phyloP scores from a whole-genome alignment of 2,888 invertebrate species.

The Pyrocoelia pectoralis region DNA sequence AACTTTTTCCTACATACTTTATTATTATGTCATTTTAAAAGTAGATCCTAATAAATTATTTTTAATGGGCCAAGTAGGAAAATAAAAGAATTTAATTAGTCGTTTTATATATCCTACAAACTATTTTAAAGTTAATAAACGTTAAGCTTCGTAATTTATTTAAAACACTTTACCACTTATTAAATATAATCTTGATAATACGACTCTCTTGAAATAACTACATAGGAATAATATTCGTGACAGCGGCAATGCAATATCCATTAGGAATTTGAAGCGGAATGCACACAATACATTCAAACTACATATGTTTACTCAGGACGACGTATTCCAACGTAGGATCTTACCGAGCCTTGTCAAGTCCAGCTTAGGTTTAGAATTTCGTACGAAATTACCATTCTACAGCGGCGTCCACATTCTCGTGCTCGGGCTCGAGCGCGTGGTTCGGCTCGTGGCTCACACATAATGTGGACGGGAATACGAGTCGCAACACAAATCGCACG shows the following conservation, averaged over 20 bases:
- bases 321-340: constrained; percentile 29
- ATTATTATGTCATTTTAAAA: constrained; percentile 26
- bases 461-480: too few relatives aligned
- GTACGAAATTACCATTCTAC: constrained; percentile 35
- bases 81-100: constrained; percentile 3
- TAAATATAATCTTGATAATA: not conserved
- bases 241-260: constrained; percentile 34
- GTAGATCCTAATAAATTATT: constrained; percentile 11
- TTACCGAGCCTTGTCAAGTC: constrained; percentile 33
- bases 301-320: constrained; percentile 34
- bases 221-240: constrained; percentile 23
- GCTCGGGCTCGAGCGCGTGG: too few relatives aligned
- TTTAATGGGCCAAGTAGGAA: not conserved
- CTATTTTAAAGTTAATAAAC: not conserved
- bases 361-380: constrained; percentile 30
- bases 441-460: too few relatives aligned
- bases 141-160: not conserved
- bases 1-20: constrained; percentile 25
- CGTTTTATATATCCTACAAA: not conserved
- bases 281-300: constrained; percentile 35
- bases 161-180: constrained; percentile 1
- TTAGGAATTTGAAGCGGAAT: constrained; percentile 35
- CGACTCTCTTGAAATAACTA: constrained; percentile 10
- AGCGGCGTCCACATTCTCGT: too few relatives aligned
- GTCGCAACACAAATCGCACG: too few relatives aligned